phyloP scores from a whole-genome alignment of 2,888 invertebrate genomes.

The Sympetrum striolatum region DNA sequence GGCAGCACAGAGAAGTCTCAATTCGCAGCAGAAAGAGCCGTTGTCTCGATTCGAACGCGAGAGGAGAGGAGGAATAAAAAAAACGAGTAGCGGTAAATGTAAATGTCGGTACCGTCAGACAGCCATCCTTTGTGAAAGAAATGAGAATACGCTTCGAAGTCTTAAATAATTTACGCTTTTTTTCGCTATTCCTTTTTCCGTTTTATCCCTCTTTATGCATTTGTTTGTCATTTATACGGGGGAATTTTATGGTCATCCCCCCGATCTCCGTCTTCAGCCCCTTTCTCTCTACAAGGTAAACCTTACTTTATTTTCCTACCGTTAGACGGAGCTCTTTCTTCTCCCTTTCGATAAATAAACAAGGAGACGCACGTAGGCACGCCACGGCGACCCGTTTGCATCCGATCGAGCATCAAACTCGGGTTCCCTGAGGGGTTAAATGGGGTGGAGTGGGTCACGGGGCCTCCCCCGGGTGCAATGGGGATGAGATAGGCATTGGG shows the following conservation, averaged over 20 bases:
- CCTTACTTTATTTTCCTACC: not conserved
- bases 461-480: not conserved
- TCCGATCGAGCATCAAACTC: not conserved
- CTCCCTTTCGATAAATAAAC: slow-evolving; percentile 6
- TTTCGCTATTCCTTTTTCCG: slow-evolving; percentile 15
- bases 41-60: too few species aligned
- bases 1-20: too few species aligned
- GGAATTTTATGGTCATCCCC: slow-evolving; percentile 5
- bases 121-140: not conserved
- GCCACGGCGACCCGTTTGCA: not conserved
- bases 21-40: too few species aligned
- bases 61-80: not conserved
- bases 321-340: not conserved
- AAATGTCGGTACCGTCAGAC: not conserved
- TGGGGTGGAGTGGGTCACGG: not conserved
- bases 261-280: not conserved
- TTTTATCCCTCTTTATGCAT: slow-evolving; percentile 39
- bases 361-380: not conserved
- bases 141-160: slow-evolving; percentile 13
- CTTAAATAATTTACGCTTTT: slow-evolving; percentile 38
- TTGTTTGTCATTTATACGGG: slow-evolving; percentile 40
- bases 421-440: not conserved
- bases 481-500: not conserved
- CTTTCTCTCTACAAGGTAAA: not conserved
- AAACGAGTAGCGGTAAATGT: not conserved